Conservation (phyloP, 2,888 invertebrate genomes). For the Chloroclysta siterata region DNA sequence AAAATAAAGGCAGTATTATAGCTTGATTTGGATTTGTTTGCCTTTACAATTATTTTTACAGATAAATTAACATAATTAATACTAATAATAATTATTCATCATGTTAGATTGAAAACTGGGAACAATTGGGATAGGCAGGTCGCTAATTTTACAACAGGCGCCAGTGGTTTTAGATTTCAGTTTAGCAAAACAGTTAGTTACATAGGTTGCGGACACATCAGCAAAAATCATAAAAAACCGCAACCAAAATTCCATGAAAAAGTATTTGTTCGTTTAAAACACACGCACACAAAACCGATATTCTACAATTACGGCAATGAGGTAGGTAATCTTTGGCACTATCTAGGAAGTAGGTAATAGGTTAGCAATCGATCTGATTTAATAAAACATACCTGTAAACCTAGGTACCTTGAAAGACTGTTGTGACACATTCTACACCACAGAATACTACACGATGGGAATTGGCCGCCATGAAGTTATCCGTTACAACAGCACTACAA, state of each 20-base stretch:
- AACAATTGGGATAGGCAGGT: not conserved
- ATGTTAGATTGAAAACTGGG: not conserved
- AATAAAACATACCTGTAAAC: too few species aligned
- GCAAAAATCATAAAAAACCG: constrained; percentile 26
- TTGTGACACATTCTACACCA: not conserved
- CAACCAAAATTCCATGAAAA: constrained; percentile 30
- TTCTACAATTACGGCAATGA: not conserved
- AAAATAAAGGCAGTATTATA: not conserved
- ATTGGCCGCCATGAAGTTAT: not conserved
- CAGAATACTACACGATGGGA: not conserved
- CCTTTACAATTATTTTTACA: not conserved
- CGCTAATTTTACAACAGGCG: not conserved
- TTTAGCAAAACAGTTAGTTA: constrained; percentile 24
- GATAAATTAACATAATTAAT: not conserved
- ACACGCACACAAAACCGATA: not conserved
- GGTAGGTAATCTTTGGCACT: not conserved
- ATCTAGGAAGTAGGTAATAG: too few species aligned
- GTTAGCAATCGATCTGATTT: too few species aligned
- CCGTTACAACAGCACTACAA: not conserved
- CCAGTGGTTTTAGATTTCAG: constrained; percentile 1
- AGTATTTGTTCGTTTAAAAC: not conserved
- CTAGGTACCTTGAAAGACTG: not conserved
- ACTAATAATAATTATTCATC: not conserved
- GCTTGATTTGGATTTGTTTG: not conserved
- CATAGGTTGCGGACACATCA: constrained; percentile 7